Evolutionary conservation across 1,140 invertebrate species (phyloP).

Genomic region (Ceratina japonica): DNA sequence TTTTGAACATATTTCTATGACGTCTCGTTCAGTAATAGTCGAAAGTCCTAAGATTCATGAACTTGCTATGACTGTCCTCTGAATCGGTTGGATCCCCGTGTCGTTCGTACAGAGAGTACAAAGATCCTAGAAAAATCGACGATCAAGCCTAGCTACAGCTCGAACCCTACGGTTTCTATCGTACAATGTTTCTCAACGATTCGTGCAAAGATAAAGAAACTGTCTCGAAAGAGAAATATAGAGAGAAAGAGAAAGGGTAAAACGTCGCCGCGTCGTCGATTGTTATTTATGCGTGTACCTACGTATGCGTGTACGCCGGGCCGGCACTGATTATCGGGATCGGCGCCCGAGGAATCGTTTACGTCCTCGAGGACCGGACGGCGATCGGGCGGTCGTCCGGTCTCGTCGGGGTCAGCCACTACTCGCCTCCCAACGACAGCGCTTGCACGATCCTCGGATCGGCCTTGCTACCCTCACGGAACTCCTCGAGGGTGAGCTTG

Average conservation of each 20-base stretch:
- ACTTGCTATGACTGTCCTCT: too few species aligned
- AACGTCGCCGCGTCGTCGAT: not conserved
- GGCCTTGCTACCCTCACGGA: conserved; percentile 98
- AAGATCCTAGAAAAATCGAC: conserved; percentile 6
- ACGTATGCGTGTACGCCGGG: conserved; percentile 49
- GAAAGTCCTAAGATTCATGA: not conserved
- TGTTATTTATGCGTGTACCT: conserved; percentile 33
- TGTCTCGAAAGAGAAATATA: conserved; percentile 14
- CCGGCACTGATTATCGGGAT: conserved; percentile 7
- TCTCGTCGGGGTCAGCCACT: conserved; percentile 64
- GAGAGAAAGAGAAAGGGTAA: conserved; percentile 17
- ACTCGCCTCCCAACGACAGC: conserved; percentile 89
- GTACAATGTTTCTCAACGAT: conserved; percentile 23
- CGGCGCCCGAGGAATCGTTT: too few species aligned
- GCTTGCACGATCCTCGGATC: conserved; percentile 99
- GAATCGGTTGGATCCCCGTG: not conserved
- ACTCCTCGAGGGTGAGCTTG: conserved; percentile 97
- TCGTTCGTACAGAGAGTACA: conserved; percentile 20
- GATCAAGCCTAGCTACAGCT: not conserved
- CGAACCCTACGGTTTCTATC: conserved; percentile 12
- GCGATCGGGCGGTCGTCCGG: conserved; percentile 14
- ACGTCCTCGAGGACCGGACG: not conserved
- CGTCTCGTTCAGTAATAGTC: not conserved
- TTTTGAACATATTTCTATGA: too few species aligned
- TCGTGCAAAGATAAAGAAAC: conserved; percentile 39